Evolutionary conservation across 2,888 invertebrate species (phyloP), one percentile per base, ranked within the genome.

Genomic region (Drosophila atripex): DNA sequence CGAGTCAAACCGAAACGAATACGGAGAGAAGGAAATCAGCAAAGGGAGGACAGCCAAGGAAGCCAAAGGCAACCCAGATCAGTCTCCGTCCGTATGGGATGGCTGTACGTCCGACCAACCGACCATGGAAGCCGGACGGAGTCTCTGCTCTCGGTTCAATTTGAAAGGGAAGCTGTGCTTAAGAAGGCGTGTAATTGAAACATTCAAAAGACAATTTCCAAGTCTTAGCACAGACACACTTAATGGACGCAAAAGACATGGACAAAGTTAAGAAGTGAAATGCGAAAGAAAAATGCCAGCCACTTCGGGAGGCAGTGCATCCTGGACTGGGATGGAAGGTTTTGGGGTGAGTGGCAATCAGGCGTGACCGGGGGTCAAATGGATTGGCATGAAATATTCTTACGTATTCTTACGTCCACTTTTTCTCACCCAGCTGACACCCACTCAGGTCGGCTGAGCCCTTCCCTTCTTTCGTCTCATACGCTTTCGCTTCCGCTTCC

Each of bases 101-200:
- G 35, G 35, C n/a, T n/a, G 35, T 47, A 25, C 28, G 50, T 57
- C 51, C 57, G 53, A 55, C 57, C 71, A 63, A 23, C 70, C 63
- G 59, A 59, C 30, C 66, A 55, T 45, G 53, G 56, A 68, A 71
- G 59, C 71, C 73, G 71, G 47, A 63, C 70, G 61, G 61, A 47
- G 61, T 61, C 59, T 32, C 6, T 65, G 65, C 66, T 73, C 70
- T 69, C 64, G 72, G 84, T 80, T 78, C 84, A 86, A 86, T 87
- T 87, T 86, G 76, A 71, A 80, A 80, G 74, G 86, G 89, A 90
- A 89, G 86, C 90, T 90, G 91, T 91, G 91, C 89, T 91, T 92
- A 92, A 92, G 91, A 92, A 91, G 91, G 91, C 91, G 91, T 92
- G 91, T 92, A 92, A 92, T 92, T 91, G 91, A 91, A 91, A 91